These are phyloP conservation scores for Xiphophorus maculatus DNA, from an alignment of 2,113 vertebrate species.

Conservation along the genomic window DNA sequence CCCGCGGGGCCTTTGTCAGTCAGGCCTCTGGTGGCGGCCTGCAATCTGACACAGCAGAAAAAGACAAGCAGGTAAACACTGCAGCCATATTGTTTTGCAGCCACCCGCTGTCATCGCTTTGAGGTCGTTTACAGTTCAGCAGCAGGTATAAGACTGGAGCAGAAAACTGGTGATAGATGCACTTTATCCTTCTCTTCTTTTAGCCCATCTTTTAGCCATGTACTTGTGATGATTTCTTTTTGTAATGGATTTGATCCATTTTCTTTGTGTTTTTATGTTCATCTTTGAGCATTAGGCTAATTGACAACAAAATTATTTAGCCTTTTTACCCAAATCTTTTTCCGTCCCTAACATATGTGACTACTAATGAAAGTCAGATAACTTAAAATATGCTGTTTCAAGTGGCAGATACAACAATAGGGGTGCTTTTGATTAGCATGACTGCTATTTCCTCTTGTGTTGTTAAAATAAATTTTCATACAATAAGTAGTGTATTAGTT, in stretches of 20 bases:
- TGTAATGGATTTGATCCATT: constrained; percentile 38
- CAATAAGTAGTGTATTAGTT: constrained; percentile 4
- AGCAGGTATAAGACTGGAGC: constrained; percentile 45
- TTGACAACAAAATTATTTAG: constrained; percentile 11
- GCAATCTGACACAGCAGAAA: constrained; percentile 62
- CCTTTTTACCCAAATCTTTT: neutral
- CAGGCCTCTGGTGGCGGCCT: constrained; percentile 58
- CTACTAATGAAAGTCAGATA: neutral
- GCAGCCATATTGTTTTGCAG: constrained; percentile 72
- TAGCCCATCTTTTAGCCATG: constrained; percentile 13
- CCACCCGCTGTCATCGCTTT: constrained; percentile 61
- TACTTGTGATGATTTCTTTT: constrained; percentile 47
- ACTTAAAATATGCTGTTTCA: neutral
- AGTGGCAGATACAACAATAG: constrained; percentile 2
- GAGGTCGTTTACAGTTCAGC: constrained; percentile 78
- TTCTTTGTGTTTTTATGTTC: constrained; percentile 7
- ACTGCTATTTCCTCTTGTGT: constrained; percentile 13
- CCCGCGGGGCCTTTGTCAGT: constrained; percentile 73
- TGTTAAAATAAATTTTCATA: constrained; percentile 15
- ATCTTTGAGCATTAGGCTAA: constrained; percentile 32
- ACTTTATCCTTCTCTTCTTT: constrained; percentile 13
- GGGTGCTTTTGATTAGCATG: constrained; percentile 10
- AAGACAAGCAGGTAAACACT: constrained; percentile 70
- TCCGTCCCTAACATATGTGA: neutral
- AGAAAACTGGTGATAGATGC: constrained; percentile 47